Conservation (phyloP, 2,797 vertebrate genomes). For the Hyperoplus immaculatus region DNA sequence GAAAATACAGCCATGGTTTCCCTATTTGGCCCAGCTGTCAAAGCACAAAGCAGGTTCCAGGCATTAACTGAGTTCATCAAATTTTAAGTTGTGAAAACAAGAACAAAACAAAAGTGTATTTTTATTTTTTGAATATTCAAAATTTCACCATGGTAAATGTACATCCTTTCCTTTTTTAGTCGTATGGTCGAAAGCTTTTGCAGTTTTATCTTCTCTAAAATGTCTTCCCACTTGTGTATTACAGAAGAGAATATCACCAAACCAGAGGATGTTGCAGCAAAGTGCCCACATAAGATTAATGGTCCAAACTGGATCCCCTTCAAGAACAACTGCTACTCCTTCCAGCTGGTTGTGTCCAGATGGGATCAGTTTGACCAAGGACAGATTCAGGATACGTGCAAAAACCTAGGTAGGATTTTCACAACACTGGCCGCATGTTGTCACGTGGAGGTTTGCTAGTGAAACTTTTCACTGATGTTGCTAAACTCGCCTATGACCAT, state of each 20-base stretch:
- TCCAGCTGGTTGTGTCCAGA: conserved; percentile 86
- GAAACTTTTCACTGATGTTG: neutral
- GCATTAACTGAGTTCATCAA: neutral
- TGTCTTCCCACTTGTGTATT: conserved; percentile 33
- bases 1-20: neutral
- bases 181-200: neutral
- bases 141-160: too few species aligned
- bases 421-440: too few species aligned
- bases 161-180: neutral
- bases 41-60: neutral
- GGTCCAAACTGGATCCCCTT: conserved; percentile 96
- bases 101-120: too few species aligned
- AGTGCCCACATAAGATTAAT: conserved; percentile 92
- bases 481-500: neutral
- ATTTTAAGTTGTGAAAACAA: too few species aligned
- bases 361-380: conserved; percentile 78
- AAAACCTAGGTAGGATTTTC: conserved; percentile 84
- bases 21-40: neutral
- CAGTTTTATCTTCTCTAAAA: neutral
- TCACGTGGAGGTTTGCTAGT: neutral
- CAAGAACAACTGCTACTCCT: conserved; percentile 93
- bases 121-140: too few species aligned
- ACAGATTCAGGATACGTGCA: conserved; percentile 85
- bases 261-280: conserved; percentile 73
- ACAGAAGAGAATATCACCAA: conserved; percentile 83